Evolutionary conservation across 1,140 invertebrate genomes (phyloP).

Genomic region (Caerostris extrusa): DNA sequence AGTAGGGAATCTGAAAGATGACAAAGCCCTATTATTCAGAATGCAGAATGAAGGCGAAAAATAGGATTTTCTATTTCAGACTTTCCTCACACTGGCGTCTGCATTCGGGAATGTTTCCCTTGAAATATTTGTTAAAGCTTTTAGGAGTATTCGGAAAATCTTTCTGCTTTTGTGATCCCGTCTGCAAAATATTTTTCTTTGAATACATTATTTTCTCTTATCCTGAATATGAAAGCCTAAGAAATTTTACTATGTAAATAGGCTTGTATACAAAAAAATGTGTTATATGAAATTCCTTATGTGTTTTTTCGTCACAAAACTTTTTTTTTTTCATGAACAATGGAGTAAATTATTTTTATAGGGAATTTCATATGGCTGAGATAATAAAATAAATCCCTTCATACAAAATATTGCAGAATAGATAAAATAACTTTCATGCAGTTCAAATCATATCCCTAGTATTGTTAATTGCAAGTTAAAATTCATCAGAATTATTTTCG

Average conservation of each 20-base stretch:
- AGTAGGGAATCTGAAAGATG: neutral
- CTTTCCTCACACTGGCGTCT: neutral
- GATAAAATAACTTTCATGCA: no score
- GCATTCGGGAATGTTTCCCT: neutral
- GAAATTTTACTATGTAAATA: neutral
- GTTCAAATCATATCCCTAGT: no score
- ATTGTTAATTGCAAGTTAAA: no score
- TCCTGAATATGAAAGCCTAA: neutral
- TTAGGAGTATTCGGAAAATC: neutral
- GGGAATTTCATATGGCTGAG: no score
- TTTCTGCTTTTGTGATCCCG: neutral
- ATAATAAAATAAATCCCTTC: no score
- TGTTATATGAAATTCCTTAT: no score
- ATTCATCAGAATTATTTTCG: no score
- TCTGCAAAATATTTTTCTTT: neutral
- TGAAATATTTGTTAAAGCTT: slow-evolving; percentile 11
- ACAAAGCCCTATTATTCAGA: neutral
- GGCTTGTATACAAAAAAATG: neutral
- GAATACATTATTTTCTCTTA: neutral
- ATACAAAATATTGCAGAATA: no score
- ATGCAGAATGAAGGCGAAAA: neutral
- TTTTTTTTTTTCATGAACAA: no score
- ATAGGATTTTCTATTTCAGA: neutral
- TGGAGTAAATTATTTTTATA: no score
- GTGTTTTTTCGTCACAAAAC: no score